phyloP scores from a whole-genome alignment of 2,888 invertebrate species.

The Tinea trinotella region DNA sequence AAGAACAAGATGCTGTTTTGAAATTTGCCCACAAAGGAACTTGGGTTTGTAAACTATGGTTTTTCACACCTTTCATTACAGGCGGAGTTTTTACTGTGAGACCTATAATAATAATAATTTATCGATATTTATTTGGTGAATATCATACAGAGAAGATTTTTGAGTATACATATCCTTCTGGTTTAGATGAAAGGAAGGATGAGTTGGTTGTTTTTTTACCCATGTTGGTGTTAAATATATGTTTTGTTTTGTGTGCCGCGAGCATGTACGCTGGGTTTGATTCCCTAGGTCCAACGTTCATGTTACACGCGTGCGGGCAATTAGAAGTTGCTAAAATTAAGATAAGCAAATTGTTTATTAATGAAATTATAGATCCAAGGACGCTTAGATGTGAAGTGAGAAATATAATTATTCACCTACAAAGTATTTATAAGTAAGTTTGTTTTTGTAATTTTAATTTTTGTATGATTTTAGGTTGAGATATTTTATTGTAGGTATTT shows the following conservation, averaged over 20 bases:
- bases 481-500: too few species aligned
- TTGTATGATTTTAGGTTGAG: too few species aligned
- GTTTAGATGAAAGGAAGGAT: background rate
- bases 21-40: background rate
- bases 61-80: background rate
- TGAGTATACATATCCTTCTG: slow-evolving; percentile 14
- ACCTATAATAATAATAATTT: slow-evolving; percentile 6
- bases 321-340: background rate
- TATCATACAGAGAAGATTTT: background rate
- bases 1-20: background rate
- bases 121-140: slow-evolving; percentile 1
- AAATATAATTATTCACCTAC: slow-evolving; percentile 1
- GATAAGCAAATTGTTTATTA: background rate
- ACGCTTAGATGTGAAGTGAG: background rate
- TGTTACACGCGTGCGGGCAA: slow-evolving; percentile 10
- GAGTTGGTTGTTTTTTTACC: background rate
- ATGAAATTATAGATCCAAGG: background rate
- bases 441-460: too few species aligned
- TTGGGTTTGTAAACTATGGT: slow-evolving; percentile 14
- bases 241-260: slow-evolving; percentile 8
- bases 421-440: slow-evolving; percentile 11
- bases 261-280: slow-evolving; percentile 8
- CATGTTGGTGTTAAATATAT: slow-evolving; percentile 6
- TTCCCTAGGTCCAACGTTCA: slow-evolving; percentile 1
- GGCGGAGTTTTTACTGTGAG: background rate